phyloP scores from a whole-genome alignment of 2,113 vertebrate species.

The Rhadina sibilatrix region DNA sequence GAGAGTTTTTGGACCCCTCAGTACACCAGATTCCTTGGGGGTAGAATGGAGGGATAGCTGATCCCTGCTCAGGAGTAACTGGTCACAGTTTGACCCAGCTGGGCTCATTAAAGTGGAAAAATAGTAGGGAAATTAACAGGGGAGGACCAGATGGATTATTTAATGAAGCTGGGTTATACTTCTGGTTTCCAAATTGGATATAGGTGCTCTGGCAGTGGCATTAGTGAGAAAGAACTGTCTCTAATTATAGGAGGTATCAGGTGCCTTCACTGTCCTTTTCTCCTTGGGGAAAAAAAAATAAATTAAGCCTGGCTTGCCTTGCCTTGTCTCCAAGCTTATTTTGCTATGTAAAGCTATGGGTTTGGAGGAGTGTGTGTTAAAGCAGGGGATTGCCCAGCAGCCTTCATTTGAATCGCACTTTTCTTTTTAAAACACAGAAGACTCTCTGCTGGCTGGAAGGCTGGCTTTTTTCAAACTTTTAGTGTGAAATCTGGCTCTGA shows the following conservation, averaged over 20 bases:
- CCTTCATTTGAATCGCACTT: neutral
- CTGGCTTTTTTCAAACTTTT: neutral
- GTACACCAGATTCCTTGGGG: neutral
- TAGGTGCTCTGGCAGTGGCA: neutral
- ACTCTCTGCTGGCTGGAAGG: neutral
- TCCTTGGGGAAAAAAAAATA: neutral
- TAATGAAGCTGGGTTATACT: neutral
- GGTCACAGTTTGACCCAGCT: constrained; percentile 6
- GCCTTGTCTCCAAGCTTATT: neutral
- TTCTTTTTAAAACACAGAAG: neutral
- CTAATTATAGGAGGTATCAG: constrained; percentile 37
- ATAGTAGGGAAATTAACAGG: neutral
- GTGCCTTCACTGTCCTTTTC: constrained; percentile 33
- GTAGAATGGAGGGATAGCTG: neutral
- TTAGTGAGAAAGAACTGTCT: neutral
- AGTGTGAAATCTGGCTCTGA: neutral
- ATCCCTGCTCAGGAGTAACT: neutral
- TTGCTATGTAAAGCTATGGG: neutral
- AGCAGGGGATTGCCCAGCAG: neutral
- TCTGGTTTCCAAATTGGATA: neutral
- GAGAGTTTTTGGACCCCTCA: neutral
- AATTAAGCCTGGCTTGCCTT: neutral
- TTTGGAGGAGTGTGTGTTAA: neutral
- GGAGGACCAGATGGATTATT: constrained; percentile 10
- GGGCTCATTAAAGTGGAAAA: constrained; percentile 9